These are phyloP conservation scores for Cephus nigrinus DNA, from an alignment of 2,888 invertebrate species.

Conservation along the genomic window DNA sequence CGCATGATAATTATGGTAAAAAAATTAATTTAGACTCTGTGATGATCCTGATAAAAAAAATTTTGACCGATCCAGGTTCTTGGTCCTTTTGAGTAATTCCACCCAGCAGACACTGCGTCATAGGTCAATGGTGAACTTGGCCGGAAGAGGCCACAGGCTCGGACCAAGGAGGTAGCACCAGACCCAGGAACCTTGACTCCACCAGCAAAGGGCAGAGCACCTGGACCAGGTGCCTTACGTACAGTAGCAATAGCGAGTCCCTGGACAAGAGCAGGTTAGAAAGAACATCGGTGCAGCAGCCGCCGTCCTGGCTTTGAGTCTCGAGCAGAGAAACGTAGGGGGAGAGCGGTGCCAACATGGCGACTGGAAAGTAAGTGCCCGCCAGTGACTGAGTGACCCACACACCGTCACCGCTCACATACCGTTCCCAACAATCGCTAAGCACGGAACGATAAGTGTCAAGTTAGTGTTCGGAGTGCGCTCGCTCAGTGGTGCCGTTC, in stretches of 20 bases:
- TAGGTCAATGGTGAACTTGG: background rate
- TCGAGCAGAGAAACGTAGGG: constrained; percentile 15
- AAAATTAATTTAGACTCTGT: background rate
- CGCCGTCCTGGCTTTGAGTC: background rate
- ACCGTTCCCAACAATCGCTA: constrained; percentile 48
- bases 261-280: background rate
- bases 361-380: constrained; percentile 55
- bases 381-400: constrained; percentile 51
- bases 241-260: background rate
- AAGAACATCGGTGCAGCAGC: background rate
- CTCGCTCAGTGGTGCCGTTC: constrained; percentile 20
- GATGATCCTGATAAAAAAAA: background rate
- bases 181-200: background rate
- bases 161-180: background rate
- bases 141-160: background rate
- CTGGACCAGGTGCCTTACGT: background rate
- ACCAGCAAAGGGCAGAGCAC: background rate
- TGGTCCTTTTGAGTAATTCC: background rate
- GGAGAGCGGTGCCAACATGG: constrained; percentile 45
- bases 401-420: constrained; percentile 46
- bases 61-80: too few species aligned
- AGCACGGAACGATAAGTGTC: constrained; percentile 29
- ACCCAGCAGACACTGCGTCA: background rate
- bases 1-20: background rate
- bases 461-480: constrained; percentile 19